Evolutionary conservation across 2,797 vertebrate species (phyloP).

Genomic region (Tolypeutes matacus): DNA sequence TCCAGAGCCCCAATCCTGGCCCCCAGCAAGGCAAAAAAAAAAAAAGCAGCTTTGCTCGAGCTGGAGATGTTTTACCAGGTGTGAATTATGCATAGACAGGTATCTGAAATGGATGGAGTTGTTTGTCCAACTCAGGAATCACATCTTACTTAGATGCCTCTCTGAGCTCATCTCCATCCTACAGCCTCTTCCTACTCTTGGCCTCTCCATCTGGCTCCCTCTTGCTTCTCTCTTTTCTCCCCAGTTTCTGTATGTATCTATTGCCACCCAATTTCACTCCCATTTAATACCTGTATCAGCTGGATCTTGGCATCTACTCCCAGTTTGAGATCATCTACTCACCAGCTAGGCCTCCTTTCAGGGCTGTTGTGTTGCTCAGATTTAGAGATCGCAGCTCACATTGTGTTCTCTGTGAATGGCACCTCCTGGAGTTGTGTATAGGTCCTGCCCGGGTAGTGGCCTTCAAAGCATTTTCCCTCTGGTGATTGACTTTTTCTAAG

Average conservation of each 20-base stretch:
- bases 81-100: constrained; percentile 38
- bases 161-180: not conserved
- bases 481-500: not conserved
- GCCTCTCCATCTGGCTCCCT: not conserved
- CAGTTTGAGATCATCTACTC: not conserved
- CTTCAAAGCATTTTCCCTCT: not conserved
- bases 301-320: not conserved
- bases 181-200: not conserved
- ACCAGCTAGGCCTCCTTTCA: not conserved
- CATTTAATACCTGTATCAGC: not conserved
- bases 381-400: not conserved
- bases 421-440: not conserved
- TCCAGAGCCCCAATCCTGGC: not conserved
- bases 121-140: constrained; percentile 45
- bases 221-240: not conserved
- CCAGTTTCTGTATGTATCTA: not conserved
- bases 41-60: not conserved
- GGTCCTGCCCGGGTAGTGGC: not conserved
- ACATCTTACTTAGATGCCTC: not conserved
- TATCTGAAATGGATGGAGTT: constrained; percentile 22
- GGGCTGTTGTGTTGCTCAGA: not conserved
- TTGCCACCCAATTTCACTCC: not conserved
- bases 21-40: not conserved
- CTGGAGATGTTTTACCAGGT: not conserved
- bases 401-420: not conserved